phyloP scores from a whole-genome alignment of 2,888 invertebrate genomes.

The Dryococelus australis region DNA sequence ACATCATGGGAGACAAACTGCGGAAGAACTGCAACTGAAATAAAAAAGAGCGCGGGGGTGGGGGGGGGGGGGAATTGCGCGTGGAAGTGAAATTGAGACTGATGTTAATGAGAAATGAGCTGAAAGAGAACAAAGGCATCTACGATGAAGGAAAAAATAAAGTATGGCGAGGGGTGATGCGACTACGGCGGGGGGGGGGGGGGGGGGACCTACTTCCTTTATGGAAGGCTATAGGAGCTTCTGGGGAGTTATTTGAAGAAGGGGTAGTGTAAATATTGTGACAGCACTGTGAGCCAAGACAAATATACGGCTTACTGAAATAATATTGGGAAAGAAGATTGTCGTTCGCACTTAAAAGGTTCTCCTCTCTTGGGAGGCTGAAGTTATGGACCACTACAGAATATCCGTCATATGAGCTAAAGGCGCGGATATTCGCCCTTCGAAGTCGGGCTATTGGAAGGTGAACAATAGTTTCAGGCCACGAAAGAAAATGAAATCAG shows the following conservation, averaged over 20 bases:
- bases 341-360: not conserved
- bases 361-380: not conserved
- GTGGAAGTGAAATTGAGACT: constrained; percentile 9
- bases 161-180: not conserved
- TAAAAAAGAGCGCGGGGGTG: no score
- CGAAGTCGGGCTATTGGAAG: not conserved
- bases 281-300: constrained; percentile 3
- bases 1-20: no score
- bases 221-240: not conserved
- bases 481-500: not conserved
- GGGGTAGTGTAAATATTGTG: not conserved
- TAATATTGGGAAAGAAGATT: not conserved
- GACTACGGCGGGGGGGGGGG: not conserved
- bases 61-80: not conserved
- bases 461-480: not conserved
- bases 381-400: not conserved
- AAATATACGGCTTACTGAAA: constrained; percentile 16
- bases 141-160: not conserved
- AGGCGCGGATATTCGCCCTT: not conserved
- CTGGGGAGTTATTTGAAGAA: not conserved
- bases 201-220: not conserved
- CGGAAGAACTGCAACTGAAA: no score
- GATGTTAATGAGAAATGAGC: not conserved
- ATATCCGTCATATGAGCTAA: not conserved
- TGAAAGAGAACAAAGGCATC: constrained; percentile 2